A percentile compares a stretch with the other conserved stretches of the same genome.
These are phyloP conservation scores for Nematopogon swammerdamellus DNA, from an alignment of 2,888 invertebrate species.

Conservation along the genomic window DNA sequence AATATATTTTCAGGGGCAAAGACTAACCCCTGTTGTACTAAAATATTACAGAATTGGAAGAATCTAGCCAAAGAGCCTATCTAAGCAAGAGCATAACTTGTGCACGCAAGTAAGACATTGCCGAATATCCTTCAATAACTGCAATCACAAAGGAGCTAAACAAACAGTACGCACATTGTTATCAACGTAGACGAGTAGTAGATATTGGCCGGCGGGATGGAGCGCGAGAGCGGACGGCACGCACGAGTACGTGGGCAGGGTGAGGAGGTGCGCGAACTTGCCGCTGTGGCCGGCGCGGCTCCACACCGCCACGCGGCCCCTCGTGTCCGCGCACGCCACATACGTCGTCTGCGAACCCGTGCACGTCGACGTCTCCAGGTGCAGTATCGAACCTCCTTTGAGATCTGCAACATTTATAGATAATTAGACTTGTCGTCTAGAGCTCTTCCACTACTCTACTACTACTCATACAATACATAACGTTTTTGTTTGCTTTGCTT, in stretches of 20 bases:
- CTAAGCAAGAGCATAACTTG: too few species aligned
- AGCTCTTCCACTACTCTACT: too few species aligned
- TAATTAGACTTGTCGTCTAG: too few species aligned
- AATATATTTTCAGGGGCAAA: too few species aligned
- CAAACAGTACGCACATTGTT: conserved; percentile 70
- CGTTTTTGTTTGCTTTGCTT: too few species aligned
- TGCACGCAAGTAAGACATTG: too few species aligned
- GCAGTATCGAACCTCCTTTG: conserved; percentile 50
- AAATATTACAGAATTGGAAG: background rate
- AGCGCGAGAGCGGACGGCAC: conserved; percentile 72
- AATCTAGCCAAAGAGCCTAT: too few species aligned
- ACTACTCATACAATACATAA: too few species aligned
- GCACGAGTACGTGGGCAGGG: conserved; percentile 67
- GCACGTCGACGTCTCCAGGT: conserved; percentile 25
- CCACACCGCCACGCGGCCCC: conserved; percentile 68
- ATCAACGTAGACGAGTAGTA: conserved; percentile 76
- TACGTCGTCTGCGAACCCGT: conserved; percentile 31
- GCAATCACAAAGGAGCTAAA: too few species aligned
- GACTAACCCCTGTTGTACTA: too few species aligned
- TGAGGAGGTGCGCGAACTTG: conserved; percentile 41
- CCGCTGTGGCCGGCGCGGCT: conserved; percentile 19
- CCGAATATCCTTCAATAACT: too few species aligned
- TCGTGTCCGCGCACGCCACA: conserved; percentile 64
- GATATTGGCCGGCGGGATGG: conserved; percentile 51
- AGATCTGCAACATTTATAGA: conserved; percentile 43